Conservation (phyloP, 53 echinoderm and acorn worm genomes). For the Echinarachnius parma region DNA sequence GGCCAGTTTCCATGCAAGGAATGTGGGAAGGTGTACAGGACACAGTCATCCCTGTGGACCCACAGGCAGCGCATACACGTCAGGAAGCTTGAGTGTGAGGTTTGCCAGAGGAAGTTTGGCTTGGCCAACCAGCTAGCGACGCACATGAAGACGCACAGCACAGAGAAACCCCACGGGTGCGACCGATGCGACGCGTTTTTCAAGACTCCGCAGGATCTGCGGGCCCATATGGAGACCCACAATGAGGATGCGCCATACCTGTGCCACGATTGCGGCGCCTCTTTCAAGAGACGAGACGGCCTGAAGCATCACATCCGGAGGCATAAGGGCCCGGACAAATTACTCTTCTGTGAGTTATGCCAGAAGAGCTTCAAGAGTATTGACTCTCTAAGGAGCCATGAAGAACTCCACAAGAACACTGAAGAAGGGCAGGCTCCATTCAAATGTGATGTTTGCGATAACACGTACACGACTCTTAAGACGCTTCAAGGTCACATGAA, state of each 20-base stretch:
- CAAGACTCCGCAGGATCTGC: conserved; percentile 6
- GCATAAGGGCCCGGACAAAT: background rate
- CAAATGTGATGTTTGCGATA: conserved; percentile 23
- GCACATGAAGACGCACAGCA: background rate
- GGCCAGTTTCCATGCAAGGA: background rate
- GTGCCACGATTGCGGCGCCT: conserved; percentile 19
- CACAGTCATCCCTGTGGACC: conserved; percentile 17
- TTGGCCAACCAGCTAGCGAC: conserved; percentile 10
- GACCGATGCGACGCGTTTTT: conserved; percentile 6
- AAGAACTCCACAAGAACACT: conserved; percentile 21
- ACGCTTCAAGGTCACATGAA: conserved; percentile 13
- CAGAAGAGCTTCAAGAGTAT: conserved; percentile 8
- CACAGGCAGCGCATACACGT: conserved; percentile 5
- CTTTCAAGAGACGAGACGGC: conserved; percentile 21
- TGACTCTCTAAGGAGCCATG: conserved; percentile 8
- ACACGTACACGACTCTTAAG: conserved; percentile 18
- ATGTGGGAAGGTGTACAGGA: conserved; percentile 19
- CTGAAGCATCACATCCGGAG: conserved; percentile 1
- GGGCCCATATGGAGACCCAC: conserved; percentile 13
- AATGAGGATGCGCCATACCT: conserved; percentile 2
- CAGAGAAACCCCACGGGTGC: conserved; percentile 20
- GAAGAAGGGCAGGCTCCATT: conserved; percentile 3
- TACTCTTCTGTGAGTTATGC: background rate
- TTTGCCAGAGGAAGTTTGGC: conserved; percentile 14
- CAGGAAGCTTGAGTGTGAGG: conserved; percentile 11